Base-by-base conservation (phyloP, 92 coral and sea anemone species). In the Blastomussa wellsi region DNA sequence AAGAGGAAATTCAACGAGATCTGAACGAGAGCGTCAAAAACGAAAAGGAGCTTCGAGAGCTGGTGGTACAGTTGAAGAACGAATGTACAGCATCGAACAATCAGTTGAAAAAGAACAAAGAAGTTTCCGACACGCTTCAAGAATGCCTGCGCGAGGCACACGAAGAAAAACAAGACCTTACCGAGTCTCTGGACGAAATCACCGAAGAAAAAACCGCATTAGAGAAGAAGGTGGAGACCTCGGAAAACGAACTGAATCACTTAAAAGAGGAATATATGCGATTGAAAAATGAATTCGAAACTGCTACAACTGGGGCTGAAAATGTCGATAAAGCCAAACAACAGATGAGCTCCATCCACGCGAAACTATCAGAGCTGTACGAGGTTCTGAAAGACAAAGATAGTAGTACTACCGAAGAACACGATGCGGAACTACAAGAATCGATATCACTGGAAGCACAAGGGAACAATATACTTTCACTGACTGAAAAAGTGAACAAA, bases 111-210 rank as follows among this genome's bases (percentile, higher is more conserved):
- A 93, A 90, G 83, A 91, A 80, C 79, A 86, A 90, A 73, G 95
- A 90, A 31, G 84, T 88, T 72, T 85, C 86, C n/a, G 87, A 91
- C 32, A 93, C 97, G 48, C 84, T 97, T 60, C 97, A 92, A 65
- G 90, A 88, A 37, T 92, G 97, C 74, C 84, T 97, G 72, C 95
- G 92, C 19, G 97, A 95, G 59, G 92, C 93, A 8, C 93, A 92
- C 80, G 97, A 93, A 52, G 97, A 95, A 64, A 97, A 95, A 74
- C 88, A 90, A 28, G 98, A 95, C 49, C 87, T 89, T 52, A 70
- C 86, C 71, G 97, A 94, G 72, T 91, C 95, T 24, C 70, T 96
- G 44, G 98, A 95, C 68, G 94, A 95, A 78, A 82, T 92, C 72
- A 90, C 78, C 53, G 94, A 90, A 70, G 97, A 94, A 74, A 92